phyloP scores from a whole-genome alignment of 2,113 vertebrate genomes.

The Lophochroa leadbeateri region DNA sequence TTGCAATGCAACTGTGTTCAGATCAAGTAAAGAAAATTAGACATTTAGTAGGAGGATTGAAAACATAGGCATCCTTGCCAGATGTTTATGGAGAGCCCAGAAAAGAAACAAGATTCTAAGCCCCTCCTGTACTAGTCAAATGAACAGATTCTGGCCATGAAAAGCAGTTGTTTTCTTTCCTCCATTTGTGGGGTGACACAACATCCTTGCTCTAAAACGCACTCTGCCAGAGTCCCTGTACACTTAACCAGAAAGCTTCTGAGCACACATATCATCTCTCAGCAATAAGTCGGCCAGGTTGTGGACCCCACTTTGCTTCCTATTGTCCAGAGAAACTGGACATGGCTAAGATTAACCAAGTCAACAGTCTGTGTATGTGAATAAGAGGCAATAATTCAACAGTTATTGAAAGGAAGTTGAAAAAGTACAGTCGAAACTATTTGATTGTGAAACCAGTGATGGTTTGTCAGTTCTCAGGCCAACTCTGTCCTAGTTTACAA shows the following conservation, averaged over 20 bases:
- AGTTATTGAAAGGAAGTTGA: constrained; percentile 20
- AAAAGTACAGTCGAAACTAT: background rate
- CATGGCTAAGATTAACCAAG: background rate
- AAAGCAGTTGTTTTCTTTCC: background rate
- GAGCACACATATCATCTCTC: background rate
- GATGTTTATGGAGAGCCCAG: background rate
- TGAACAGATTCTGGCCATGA: background rate
- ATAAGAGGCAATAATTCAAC: background rate
- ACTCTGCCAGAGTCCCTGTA: background rate
- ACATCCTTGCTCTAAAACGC: background rate
- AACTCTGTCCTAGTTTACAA: background rate
- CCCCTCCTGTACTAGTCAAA: background rate
- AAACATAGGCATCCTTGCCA: background rate
- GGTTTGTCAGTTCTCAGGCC: background rate
- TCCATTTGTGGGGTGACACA: background rate
- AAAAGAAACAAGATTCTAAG: constrained; percentile 20
- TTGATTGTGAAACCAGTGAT: background rate
- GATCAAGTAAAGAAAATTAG: background rate
- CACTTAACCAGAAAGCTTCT: background rate
- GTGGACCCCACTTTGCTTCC: background rate
- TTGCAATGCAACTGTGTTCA: background rate
- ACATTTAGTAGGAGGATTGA: background rate
- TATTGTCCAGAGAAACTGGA: background rate
- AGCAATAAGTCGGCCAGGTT: background rate
- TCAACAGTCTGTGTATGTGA: background rate